phyloP scores from a whole-genome alignment of 92 coral and sea anemone species.

The Palythoa heliodiscus region DNA sequence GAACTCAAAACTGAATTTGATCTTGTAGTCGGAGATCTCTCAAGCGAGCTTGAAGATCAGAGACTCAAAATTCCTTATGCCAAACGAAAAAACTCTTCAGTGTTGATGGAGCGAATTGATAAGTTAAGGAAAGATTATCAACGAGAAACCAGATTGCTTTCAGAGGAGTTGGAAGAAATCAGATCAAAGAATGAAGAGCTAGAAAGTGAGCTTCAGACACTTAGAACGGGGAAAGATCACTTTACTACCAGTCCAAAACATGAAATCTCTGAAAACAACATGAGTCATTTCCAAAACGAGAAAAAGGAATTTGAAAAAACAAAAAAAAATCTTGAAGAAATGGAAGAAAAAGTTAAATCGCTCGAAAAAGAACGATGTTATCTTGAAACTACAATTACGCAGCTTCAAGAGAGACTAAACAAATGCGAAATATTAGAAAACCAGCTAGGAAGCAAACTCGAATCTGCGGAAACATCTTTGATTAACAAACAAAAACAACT shows the following conservation, averaged over 20 bases:
- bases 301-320: constrained; percentile 22
- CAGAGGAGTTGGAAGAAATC: constrained; percentile 64
- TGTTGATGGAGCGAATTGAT: constrained; percentile 63
- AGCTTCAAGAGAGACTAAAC: constrained; percentile 13
- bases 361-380: constrained; percentile 52
- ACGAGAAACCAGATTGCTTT: constrained; percentile 56
- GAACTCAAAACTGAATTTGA: constrained; percentile 87
- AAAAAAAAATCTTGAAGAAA: constrained; percentile 45
- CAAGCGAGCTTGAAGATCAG: constrained; percentile 68
- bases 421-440: constrained; percentile 25
- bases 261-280: constrained; percentile 48
- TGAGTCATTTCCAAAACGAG: constrained; percentile 17
- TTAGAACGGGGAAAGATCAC: constrained; percentile 42
- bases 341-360: constrained; percentile 25
- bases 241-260: constrained; percentile 49
- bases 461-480: constrained; percentile 39
- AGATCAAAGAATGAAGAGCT: constrained; percentile 59
- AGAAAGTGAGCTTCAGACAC: constrained; percentile 47
- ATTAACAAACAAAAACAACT: neutral
- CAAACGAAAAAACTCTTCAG: constrained; percentile 49
- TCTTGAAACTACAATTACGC: constrained; percentile 3
- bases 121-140: constrained; percentile 58
- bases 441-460: constrained; percentile 43
- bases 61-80: constrained; percentile 48
- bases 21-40: constrained; percentile 78